Evolutionary conservation across 1,140 invertebrate species (phyloP).

Genomic region (Eulimnadia texana): DNA sequence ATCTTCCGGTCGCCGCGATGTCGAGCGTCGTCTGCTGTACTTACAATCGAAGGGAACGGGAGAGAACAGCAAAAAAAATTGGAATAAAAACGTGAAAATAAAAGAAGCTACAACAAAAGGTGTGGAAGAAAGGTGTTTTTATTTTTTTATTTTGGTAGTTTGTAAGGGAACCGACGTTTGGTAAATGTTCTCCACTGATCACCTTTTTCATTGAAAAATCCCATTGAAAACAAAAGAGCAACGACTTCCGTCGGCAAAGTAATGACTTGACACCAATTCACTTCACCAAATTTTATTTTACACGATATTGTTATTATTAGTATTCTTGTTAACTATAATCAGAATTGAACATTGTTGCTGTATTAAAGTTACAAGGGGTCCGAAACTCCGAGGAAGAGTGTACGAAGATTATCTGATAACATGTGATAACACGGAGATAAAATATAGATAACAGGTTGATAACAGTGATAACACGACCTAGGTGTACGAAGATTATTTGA

Average conservation of each 20-base stretch:
- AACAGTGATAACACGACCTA: too few species aligned
- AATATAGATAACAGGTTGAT: too few species aligned
- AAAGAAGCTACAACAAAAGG: not conserved
- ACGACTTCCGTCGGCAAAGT: not conserved
- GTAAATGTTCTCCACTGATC: not conserved
- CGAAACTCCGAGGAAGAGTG: too few species aligned
- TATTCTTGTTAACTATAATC: not conserved
- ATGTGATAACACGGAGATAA: too few species aligned
- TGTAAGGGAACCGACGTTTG: not conserved
- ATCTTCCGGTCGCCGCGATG: too few species aligned
- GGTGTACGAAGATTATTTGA: too few species aligned
- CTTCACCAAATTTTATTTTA: not conserved
- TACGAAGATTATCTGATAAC: too few species aligned
- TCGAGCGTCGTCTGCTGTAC: too few species aligned
- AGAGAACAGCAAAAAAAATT: too few species aligned
- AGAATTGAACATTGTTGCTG: not conserved
- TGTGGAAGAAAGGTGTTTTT: not conserved
- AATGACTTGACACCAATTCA: not conserved
- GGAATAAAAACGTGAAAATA: not conserved
- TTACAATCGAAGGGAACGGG: too few species aligned
- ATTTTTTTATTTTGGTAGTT: not conserved
- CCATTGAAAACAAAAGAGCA: not conserved
- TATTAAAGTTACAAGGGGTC: too few species aligned
- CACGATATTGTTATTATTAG: not conserved
- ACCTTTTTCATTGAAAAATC: not conserved